phyloP scores from a whole-genome alignment of 2,797 vertebrate species.

The Pelobates cultripes region DNA sequence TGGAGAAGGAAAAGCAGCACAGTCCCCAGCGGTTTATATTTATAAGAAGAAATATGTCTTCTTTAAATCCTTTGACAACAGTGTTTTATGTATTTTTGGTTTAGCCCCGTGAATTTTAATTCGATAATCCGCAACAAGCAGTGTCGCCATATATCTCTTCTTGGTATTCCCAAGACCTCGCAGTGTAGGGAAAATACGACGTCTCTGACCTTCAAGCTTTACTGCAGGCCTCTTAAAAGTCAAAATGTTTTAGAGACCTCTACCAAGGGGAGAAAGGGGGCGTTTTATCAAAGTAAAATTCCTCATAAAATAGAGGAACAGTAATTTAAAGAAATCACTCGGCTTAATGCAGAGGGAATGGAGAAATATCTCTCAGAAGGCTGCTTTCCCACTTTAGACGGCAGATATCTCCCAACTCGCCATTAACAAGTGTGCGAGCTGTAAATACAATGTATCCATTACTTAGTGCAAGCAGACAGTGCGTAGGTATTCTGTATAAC shows the following conservation, averaged over 20 bases:
- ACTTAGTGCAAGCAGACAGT: background rate
- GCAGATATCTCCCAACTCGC: background rate
- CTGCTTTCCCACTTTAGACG: background rate
- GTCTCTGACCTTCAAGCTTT: slow-evolving; percentile 13
- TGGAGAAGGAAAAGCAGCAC: no score
- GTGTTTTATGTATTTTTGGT: no score
- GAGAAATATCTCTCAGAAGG: background rate
- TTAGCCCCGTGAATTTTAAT: background rate
- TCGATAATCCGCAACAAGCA: background rate
- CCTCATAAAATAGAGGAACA: background rate
- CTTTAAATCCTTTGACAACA: no score
- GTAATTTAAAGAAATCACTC: slow-evolving; percentile 3
- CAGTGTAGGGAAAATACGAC: background rate
- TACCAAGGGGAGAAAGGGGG: background rate
- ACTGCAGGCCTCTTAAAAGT: slow-evolving; percentile 13
- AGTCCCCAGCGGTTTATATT: no score
- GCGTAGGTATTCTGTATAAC: no score
- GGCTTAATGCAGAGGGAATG: background rate
- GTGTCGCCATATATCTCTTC: background rate
- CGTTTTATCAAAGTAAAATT: slow-evolving; percentile 7
- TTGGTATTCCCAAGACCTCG: background rate
- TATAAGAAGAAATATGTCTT: no score
- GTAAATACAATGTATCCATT: background rate
- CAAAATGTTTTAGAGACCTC: slow-evolving; percentile 26
- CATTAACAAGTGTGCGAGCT: background rate